These are phyloP conservation scores for Cheilosia urbana DNA, from an alignment of 2,888 invertebrate species.

Conservation along the genomic window DNA sequence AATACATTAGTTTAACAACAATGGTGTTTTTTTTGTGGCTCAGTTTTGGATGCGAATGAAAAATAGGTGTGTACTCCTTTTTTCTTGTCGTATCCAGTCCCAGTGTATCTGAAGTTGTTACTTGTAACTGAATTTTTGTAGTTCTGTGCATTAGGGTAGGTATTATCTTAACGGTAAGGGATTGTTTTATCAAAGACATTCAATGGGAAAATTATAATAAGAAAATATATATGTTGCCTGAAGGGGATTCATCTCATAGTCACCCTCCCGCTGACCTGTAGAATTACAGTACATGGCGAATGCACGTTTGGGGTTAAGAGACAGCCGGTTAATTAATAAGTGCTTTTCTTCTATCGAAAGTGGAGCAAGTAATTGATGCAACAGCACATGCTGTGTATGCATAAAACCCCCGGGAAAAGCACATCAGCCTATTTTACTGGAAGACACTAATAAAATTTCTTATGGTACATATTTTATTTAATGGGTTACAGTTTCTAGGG, in stretches of 20 bases:
- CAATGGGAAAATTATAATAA: too few relatives aligned
- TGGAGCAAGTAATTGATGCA: not conserved
- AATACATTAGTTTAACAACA: not conserved
- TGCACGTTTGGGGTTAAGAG: not conserved
- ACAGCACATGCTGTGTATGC: not conserved
- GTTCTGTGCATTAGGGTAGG: slow-evolving; percentile 2
- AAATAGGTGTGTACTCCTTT: slow-evolving; percentile 28
- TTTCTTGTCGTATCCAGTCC: not conserved
- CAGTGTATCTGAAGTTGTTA: not conserved
- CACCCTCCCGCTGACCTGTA: not conserved
- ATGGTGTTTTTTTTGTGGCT: not conserved
- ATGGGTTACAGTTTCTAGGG: too few relatives aligned
- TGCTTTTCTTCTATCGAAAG: not conserved
- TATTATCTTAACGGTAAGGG: not conserved
- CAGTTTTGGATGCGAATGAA: slow-evolving; percentile 1
- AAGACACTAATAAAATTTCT: too few relatives aligned
- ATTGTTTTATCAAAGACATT: not conserved
- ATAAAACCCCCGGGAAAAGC: too few relatives aligned
- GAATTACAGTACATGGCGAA: not conserved
- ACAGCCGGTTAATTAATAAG: not conserved
- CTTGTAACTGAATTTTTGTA: slow-evolving; percentile 4
- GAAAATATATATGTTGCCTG: too few relatives aligned
- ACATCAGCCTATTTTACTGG: too few relatives aligned
- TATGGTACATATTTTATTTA: too few relatives aligned
- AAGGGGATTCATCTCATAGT: too few relatives aligned